These are phyloP conservation scores for Phaethon lepturus DNA, from an alignment of 2,113 vertebrate genomes.

Conservation along the genomic window DNA sequence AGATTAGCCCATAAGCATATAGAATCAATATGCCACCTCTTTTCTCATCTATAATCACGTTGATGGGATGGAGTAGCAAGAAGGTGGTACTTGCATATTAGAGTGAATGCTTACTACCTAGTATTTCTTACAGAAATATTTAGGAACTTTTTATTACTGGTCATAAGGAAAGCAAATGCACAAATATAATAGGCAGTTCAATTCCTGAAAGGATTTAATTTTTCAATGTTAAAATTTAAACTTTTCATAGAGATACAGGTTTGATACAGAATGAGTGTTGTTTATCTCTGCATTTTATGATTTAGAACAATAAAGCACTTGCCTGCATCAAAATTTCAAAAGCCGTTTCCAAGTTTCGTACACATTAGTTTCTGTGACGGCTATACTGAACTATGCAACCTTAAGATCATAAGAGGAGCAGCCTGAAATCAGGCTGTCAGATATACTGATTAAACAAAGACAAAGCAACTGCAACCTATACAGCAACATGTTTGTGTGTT, in stretches of 20 bases:
- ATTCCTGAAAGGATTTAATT: not conserved
- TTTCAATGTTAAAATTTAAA: not conserved
- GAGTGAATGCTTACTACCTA: not conserved
- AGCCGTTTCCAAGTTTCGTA: not conserved
- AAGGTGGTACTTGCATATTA: not conserved
- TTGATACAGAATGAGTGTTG: not conserved
- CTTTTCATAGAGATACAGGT: not conserved
- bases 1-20: not conserved
- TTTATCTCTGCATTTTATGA: not conserved
- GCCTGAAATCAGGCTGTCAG: not conserved
- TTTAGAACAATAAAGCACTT: not conserved
- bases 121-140: not conserved
- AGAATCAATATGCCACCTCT: not conserved
- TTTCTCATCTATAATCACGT: not conserved
- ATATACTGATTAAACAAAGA: not conserved
- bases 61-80: not conserved
- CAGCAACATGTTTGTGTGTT: accelerated
- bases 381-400: not conserved
- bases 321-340: not conserved
- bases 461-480: not conserved
- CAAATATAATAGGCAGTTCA: accelerated
- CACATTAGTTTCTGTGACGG: not conserved
- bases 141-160: not conserved
- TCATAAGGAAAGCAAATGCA: not conserved
- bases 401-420: not conserved